Conservation (phyloP, 2,113 vertebrate species). For the Bothrops jararaca region DNA sequence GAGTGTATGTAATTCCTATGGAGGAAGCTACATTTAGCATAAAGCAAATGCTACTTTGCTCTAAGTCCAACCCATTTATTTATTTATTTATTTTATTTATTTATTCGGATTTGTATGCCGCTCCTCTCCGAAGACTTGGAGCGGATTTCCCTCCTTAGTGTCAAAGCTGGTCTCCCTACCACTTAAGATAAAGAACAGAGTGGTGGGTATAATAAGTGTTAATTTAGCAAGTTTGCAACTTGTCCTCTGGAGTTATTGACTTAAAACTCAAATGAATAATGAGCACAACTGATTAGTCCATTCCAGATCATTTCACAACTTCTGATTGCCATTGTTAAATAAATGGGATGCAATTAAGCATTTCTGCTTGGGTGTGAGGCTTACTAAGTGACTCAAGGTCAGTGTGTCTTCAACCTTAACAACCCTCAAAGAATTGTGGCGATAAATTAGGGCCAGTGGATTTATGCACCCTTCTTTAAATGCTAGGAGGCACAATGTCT, state of each 20-base stretch:
- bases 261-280: background rate
- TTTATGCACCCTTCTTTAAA: background rate
- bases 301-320: background rate
- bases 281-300: background rate
- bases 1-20: background rate
- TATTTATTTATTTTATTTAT: too few relatives aligned
- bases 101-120: too few relatives aligned
- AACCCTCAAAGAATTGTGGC: background rate
- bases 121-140: too few relatives aligned
- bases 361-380: background rate
- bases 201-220: background rate
- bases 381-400: background rate
- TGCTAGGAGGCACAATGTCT: background rate
- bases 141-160: too few relatives aligned
- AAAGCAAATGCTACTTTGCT: background rate
- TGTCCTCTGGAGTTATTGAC: background rate
- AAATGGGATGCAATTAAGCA: background rate
- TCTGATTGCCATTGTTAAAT: background rate
- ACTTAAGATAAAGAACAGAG: background rate
- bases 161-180: background rate
- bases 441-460: background rate
- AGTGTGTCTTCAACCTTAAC: background rate
- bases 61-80: background rate
- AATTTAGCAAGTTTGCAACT: background rate
- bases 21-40: background rate